Evolutionary conservation across 1,140 invertebrate genomes (phyloP).

Genomic region (Drosophila truncata): DNA sequence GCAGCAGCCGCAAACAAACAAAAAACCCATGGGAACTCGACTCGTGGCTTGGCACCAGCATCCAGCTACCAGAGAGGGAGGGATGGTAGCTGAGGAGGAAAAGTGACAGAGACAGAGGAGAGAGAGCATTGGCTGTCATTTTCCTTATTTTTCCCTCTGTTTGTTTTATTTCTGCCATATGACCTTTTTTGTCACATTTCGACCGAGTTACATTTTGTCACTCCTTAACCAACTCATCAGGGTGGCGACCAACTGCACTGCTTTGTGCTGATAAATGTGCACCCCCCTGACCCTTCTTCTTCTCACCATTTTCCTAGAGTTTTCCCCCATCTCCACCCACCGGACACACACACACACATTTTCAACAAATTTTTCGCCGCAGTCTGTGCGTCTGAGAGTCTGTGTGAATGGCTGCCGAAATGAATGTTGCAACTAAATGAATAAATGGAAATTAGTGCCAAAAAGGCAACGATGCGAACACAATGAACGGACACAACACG

Average conservation of each 20-base stretch:
- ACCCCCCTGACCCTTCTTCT: neutral
- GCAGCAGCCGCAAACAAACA: constrained; percentile 59
- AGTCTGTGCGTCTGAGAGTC: constrained; percentile 33
- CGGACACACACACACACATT: neutral
- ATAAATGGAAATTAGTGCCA: constrained; percentile 76
- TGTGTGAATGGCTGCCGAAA: constrained; percentile 62
- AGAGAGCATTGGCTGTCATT: constrained; percentile 64
- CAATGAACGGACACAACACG: constrained; percentile 35
- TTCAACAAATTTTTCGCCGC: constrained; percentile 5
- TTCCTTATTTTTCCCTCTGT: constrained; percentile 60
- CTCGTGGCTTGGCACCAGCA: constrained; percentile 64
- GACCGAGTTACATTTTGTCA: constrained; percentile 58
- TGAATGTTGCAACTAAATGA: constrained; percentile 79
- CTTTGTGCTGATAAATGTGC: constrained; percentile 61
- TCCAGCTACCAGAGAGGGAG: neutral
- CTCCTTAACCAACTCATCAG: constrained; percentile 56
- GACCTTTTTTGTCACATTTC: constrained; percentile 66
- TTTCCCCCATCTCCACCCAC: neutral
- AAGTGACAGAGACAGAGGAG: constrained; percentile 44
- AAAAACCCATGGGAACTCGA: constrained; percentile 80
- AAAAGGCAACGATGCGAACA: constrained; percentile 60
- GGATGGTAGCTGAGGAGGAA: neutral
- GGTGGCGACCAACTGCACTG: constrained; percentile 38
- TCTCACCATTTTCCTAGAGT: constrained; percentile 1
- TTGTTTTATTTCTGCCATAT: constrained; percentile 68